Conservation (phyloP, 1,140 invertebrate species). For the Myzus persicae region DNA sequence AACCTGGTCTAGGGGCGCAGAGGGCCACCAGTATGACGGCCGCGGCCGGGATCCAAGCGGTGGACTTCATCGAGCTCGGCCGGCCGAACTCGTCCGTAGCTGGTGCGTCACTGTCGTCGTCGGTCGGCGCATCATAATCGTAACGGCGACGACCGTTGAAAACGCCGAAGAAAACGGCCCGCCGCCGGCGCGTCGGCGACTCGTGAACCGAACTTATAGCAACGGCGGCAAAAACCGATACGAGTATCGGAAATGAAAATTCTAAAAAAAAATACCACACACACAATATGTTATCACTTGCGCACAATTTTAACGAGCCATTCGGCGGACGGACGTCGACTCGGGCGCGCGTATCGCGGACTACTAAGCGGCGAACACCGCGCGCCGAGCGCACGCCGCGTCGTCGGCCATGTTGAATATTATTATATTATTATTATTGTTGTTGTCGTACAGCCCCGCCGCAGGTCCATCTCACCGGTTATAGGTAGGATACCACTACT, state of each 20-base stretch:
- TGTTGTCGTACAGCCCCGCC: background rate
- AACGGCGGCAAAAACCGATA: background rate
- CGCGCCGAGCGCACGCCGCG: background rate
- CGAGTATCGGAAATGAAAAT: background rate
- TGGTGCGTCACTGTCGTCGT: background rate
- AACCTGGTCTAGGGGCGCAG: background rate
- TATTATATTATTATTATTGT: slow-evolving; percentile 7
- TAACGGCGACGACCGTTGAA: background rate
- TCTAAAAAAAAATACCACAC: background rate
- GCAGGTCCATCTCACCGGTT: background rate
- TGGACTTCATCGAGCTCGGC: background rate
- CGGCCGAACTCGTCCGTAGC: background rate
- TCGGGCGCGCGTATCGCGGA: background rate
- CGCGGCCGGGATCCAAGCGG: background rate
- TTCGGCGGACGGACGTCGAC: background rate
- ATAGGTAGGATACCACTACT: background rate
- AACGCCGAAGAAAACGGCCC: background rate
- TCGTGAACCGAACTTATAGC: background rate
- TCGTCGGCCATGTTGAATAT: slow-evolving; percentile 37
- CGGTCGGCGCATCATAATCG: background rate
- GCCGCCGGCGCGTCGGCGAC: background rate
- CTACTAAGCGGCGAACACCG: background rate
- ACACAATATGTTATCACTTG: background rate
- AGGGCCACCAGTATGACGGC: background rate
- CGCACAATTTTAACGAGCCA: background rate